Base-by-base conservation (phyloP, 2,888 invertebrate species). In the Eupithecia exiguata region DNA sequence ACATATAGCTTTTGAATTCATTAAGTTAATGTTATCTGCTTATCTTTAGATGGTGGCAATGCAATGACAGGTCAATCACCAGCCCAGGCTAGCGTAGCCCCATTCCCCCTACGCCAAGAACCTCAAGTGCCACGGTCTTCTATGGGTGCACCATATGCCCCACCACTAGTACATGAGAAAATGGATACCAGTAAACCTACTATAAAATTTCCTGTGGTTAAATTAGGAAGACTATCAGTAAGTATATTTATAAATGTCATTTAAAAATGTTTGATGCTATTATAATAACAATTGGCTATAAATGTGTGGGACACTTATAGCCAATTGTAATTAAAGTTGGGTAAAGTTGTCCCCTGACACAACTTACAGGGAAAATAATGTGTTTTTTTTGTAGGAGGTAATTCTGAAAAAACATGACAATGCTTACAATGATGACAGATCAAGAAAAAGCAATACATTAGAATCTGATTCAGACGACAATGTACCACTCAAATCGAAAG, bases 41-140 rank as follows among this genome's bases (percentile, higher is more conserved):
- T 68, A 67, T 86, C 69, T 75, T 72, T 43, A 75, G 75, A 75
- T 72, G 92, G 88, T 85, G 93, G 93, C 74, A 94, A 93, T 85
- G 93, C 91, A 74, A 87, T 93, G 83, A 91, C 92, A 80, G 95
- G 95, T 16, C 95, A 95, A 78, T 95, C 96, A 62, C 95, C 96
- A 74, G 96, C 95, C 35, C 96, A 96, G 89, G 96, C 96, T 30
- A 95, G 95, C 81, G 95, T 95, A 73, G 95, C 96, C 53, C 96
- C 96, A 35, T 94, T 95, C 62, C 95, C 95, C 16, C 84, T 95
- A 71, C 92, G 94, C 53, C 92, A 91, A 77, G 94, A 95, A 85
- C 94, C 94, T 5, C 94, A 93, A 86, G 94, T 94, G 88, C 94
- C 95, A 84, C 92, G 92, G 79, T 91, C 94, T 49, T 91, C 92